Evolutionary conservation across 2,888 invertebrate species (phyloP).

Genomic region (Phortica okadai): DNA sequence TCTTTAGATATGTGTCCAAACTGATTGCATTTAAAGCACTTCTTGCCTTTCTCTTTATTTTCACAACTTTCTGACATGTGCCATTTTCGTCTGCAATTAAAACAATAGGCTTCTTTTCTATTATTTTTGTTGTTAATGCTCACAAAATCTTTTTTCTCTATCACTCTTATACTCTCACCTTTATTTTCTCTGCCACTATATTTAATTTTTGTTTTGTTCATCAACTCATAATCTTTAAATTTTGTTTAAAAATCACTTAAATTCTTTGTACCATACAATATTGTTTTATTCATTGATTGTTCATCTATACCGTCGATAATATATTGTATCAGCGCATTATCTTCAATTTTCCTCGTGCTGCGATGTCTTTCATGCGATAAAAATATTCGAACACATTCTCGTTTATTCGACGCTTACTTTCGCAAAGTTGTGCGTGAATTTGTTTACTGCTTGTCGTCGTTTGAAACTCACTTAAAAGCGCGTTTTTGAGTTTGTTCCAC

Average conservation of each 20-base stretch:
- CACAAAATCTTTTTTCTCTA: not conserved
- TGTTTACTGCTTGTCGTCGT: conserved; percentile 10
- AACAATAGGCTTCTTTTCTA: conserved; percentile 34
- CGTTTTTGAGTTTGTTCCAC: conserved; percentile 9
- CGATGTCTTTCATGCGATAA: conserved; percentile 24
- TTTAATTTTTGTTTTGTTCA: conserved; percentile 13
- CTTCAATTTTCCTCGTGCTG: conserved; percentile 17
- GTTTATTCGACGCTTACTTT: not conserved
- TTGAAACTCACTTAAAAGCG: conserved; percentile 22
- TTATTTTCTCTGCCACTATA: not conserved
- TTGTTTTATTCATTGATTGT: not conserved
- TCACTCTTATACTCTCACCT: not conserved
- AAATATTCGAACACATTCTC: conserved; percentile 26
- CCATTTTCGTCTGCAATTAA: conserved; percentile 45
- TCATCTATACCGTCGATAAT: conserved; percentile 25
- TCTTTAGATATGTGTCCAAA: conserved; percentile 38
- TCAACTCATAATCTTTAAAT: conserved; percentile 41
- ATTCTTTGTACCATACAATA: conserved; percentile 34
- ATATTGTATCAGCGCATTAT: conserved; percentile 27
- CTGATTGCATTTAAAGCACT: conserved; percentile 42
- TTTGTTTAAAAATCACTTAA: conserved; percentile 46
- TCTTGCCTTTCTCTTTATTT: conserved; percentile 36
- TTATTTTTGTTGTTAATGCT: not conserved
- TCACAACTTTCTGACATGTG: conserved; percentile 38
- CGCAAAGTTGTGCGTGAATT: not conserved